Percentiles rank a stretch among this genome's conserved stretches.
phyloP scores from a whole-genome alignment of 1,140 invertebrate genomes.

The Euura lappo region DNA sequence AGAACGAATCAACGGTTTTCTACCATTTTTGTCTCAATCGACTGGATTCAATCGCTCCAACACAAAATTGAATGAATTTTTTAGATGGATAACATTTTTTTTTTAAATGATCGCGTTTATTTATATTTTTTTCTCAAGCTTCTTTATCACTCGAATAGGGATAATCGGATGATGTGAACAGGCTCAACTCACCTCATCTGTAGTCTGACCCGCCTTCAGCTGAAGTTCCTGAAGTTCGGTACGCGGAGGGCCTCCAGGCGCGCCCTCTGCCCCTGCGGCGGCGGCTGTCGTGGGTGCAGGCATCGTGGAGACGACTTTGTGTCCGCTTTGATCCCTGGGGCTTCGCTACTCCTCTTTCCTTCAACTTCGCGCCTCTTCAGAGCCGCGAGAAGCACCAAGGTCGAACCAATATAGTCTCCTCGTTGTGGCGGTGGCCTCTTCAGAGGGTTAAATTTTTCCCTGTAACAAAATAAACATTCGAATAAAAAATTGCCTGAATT shows the following conservation, averaged over 20 bases:
- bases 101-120: too few relatives aligned
- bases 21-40: too few relatives aligned
- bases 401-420: background rate
- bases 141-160: too few relatives aligned
- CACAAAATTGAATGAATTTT: too few relatives aligned
- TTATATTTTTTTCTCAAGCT: too few relatives aligned
- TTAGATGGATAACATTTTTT: too few relatives aligned
- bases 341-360: background rate
- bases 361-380: background rate
- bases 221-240: slow-evolving; percentile 92
- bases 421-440: background rate
- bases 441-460: background rate
- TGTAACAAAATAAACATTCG: too few relatives aligned
- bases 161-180: too few relatives aligned
- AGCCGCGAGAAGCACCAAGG: background rate
- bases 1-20: too few relatives aligned
- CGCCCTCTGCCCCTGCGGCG: slow-evolving; percentile 45
- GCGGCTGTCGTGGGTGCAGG: slow-evolving; percentile 66
- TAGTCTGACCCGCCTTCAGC: slow-evolving; percentile 82
- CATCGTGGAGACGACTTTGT: slow-evolving; percentile 42
- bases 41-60: too few relatives aligned
- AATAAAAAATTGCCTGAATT: too few relatives aligned
- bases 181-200: slow-evolving; percentile 81
- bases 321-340: too few relatives aligned
- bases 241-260: slow-evolving; percentile 74